Base-by-base conservation (phyloP, 2,113 vertebrate genomes). In the Thunnus thynnus region DNA sequence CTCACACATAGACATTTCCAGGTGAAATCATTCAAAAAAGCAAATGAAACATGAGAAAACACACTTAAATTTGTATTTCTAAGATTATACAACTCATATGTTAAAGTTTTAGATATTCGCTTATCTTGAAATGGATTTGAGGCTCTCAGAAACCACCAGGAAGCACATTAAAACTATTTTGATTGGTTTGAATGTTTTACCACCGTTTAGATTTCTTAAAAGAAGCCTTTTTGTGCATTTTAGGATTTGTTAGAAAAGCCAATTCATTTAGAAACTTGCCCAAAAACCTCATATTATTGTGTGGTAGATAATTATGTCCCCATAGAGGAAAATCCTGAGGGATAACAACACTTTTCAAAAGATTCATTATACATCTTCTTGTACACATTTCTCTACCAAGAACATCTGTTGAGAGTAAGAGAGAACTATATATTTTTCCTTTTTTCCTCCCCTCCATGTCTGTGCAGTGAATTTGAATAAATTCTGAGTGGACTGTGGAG, bases 311-410 rank as follows among this genome's bases (percentile, higher is more conserved):
- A 73, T 70, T 61, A 66, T 70, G 14, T 27, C 64, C 13, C 17
- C 65, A 47, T 16, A 60, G 18, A 71, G 13, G 13, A 57, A 52
- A 70, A 51, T 32, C 25, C 22, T 67, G 2, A 13, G 60, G 22
- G 36, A 62, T 72, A 16, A 14, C 57, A 16, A 14, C 57, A 54
- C 14, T 47, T 64, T 78, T 65, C 41, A 50, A 20, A 69, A 57
- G 44, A 60, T 16, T 70, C 46, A 41, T 51, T 22, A 22, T 51
- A 18, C 36, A 14, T 52, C 18, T 57, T 8, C 36, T 22, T 9
- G 36, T 50, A 17, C n/a, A 76, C n/a, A 58, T 41, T 9, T 41
- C 32, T 25, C 3, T 14, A 70, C 12, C 7, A 52, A 27, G 22
- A 47, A 2, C 13, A 46, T 58, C 36, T 46, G 18, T 65, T 22